Base-by-base conservation (phyloP, 2,797 vertebrate genomes). In the Aeoliscus strigatus region DNA sequence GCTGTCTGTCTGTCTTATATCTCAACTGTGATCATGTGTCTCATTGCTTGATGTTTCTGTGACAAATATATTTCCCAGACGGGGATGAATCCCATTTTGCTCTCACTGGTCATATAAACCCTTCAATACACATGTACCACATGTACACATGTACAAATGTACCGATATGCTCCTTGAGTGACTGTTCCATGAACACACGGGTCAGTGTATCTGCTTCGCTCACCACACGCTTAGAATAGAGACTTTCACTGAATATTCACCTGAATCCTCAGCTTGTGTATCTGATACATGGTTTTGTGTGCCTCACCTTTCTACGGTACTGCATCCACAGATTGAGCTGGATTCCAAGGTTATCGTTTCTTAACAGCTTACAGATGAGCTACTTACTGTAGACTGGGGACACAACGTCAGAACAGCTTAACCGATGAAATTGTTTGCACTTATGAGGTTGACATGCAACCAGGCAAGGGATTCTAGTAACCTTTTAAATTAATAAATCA, bases 261-360 rank as follows among this genome's bases (percentile, higher is more conserved):
- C 24, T 9, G 25, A 35, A 44, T 55, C 39, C 55, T 48, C 6
- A 4, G 17, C 40, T 48, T 66, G 37, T 76, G 73, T 79, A 77
- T 78, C 70, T 73, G 68, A 75, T 67, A 42, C 3, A 0, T 8
- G 27, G 29, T 61, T 65, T 66, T 64, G 72, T 77, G 64, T 62
- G 56, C 33, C 39, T 57, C 59, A 63, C 50, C 30, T 73, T 73
- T 62, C 62, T 50, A 50, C 51, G 29, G 33, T 36, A 26, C 17
- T 44, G 48, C 42, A 35, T 46, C 43, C 36, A 34, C 34, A 66
- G 54, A 67, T 44, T 51, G 56, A 66, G 47, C 51, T 55, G 42
- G 73, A 62, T 64, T 69, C 70, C 3, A 85, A 81, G 66, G 76
- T 83, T 76, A 81, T 79, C 71, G 27, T 61, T 77, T 63, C 63